These are phyloP conservation scores for Tauraco hartlaubi DNA, from an alignment of 2,797 vertebrate species.

Conservation along the genomic window DNA sequence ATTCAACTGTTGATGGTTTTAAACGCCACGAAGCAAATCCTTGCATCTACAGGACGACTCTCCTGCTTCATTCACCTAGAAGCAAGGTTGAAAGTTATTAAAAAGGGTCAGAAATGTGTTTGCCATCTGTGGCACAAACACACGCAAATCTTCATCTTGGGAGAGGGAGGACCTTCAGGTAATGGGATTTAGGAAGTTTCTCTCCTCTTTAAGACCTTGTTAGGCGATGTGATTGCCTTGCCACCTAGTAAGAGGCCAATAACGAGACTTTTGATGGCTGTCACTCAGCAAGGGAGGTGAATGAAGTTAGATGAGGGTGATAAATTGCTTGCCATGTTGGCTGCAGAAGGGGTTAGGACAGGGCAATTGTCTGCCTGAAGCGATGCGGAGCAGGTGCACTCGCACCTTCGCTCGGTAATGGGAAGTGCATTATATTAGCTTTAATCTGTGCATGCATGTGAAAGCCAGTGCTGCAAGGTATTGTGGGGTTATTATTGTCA, in stretches of 20 bases:
- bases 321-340: constrained; percentile 69
- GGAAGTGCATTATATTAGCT: constrained; percentile 14
- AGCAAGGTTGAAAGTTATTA: constrained; percentile 11
- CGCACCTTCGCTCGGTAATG: background rate
- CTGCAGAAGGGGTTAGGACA: constrained; percentile 60
- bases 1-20: background rate
- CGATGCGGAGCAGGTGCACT: background rate
- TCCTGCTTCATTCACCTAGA: background rate
- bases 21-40: background rate
- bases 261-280: constrained; percentile 62
- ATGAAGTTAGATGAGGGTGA: constrained; percentile 64
- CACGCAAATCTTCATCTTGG: background rate
- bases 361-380: constrained; percentile 61
- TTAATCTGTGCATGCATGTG: background rate
- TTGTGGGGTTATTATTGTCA: background rate
- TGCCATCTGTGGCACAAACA: background rate
- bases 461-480: background rate
- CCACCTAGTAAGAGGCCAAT: constrained; percentile 32
- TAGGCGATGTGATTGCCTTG: constrained; percentile 61
- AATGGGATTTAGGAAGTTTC: constrained; percentile 30
- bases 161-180: background rate
- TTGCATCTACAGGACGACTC: background rate
- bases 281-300: constrained; percentile 50
- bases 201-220: constrained; percentile 49
- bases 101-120: constrained; percentile 5